Conservation (phyloP, 2,113 vertebrate genomes). For the Aix galericulata region DNA sequence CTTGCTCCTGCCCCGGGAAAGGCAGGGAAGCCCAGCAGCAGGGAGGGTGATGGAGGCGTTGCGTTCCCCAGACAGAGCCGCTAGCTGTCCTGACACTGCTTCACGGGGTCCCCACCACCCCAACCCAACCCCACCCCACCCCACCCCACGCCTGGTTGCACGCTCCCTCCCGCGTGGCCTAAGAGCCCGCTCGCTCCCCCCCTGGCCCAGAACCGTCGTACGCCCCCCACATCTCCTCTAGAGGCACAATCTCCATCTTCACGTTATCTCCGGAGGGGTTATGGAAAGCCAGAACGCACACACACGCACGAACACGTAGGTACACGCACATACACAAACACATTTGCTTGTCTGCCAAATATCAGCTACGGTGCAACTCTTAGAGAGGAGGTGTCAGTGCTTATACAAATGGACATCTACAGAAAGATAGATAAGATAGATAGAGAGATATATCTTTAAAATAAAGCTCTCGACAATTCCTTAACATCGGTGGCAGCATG, state of each 20-base stretch:
- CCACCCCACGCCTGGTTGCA: neutral
- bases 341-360: constrained; percentile 26
- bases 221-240: neutral
- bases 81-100: neutral
- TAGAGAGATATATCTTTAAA: neutral
- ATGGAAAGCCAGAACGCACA: constrained; percentile 43
- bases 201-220: neutral
- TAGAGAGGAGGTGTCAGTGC: constrained; percentile 30
- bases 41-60: constrained; percentile 47
- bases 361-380: neutral
- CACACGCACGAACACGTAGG: neutral
- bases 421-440: constrained; percentile 25
- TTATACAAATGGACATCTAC: constrained; percentile 46
- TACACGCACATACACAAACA: constrained; percentile 59
- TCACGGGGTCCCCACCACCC: neutral
- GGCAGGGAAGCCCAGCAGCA: neutral
- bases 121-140: neutral
- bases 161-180: neutral
- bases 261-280: neutral
- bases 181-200: neutral
- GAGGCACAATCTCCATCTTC: neutral
- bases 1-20: neutral
- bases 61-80: neutral
- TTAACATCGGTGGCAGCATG: constrained; percentile 73
- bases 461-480: constrained; percentile 44